A percentile compares a stretch with the other conserved stretches of the same genome.
Conservation (phyloP, 1,140 invertebrate genomes). For the Atta cephalotes region DNA sequence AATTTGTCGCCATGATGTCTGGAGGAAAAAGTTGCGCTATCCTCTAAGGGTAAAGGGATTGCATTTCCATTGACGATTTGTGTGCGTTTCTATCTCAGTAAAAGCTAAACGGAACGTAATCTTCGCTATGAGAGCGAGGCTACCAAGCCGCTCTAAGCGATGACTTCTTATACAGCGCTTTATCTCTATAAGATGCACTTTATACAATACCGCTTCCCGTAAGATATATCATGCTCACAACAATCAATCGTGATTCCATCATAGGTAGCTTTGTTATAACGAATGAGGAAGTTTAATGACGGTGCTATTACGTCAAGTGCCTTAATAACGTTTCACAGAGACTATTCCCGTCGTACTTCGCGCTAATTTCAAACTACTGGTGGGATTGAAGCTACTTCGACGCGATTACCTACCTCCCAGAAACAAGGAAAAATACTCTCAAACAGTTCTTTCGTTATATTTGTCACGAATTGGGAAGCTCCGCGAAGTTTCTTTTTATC, state of each 20-base stretch:
- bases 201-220: background rate
- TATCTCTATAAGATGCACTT: background rate
- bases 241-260: constrained; percentile 32
- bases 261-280: constrained; percentile 17
- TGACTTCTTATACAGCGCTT: constrained; percentile 22
- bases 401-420: constrained; percentile 41
- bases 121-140: constrained; percentile 14
- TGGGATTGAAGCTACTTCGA: constrained; percentile 26
- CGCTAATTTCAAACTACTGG: constrained; percentile 28
- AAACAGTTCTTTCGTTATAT: constrained; percentile 41
- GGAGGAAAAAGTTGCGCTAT: constrained; percentile 57
- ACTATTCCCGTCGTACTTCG: constrained; percentile 37
- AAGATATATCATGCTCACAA: background rate
- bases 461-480: constrained; percentile 47
- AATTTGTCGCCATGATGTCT: constrained; percentile 43
- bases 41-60: constrained; percentile 34
- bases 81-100: constrained; percentile 48
- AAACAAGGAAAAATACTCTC: constrained; percentile 49
- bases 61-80: constrained; percentile 52
- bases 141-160: background rate
- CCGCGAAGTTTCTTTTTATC: constrained; percentile 41
- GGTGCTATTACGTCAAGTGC: constrained; percentile 32
- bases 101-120: constrained; percentile 52
- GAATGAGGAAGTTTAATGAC: constrained; percentile 44
- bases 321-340: constrained; percentile 45